Conservation (phyloP, 2,888 invertebrate genomes). For the Melikaiella ostensackeni region DNA sequence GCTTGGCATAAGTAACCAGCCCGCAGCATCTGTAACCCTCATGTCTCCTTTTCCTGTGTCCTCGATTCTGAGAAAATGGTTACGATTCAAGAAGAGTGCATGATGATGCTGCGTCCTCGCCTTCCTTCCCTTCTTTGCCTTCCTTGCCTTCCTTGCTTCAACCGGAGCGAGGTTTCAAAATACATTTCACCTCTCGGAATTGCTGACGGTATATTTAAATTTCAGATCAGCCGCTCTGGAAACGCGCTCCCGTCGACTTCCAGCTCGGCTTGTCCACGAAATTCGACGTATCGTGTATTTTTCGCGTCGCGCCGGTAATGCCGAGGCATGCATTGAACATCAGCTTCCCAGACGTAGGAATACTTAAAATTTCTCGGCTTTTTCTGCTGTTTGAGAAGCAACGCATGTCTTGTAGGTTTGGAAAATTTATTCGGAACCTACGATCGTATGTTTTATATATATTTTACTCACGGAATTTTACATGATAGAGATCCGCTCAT, state of each 20-base stretch:
- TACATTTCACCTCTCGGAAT: slow-evolving; percentile 24
- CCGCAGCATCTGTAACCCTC: slow-evolving; percentile 44
- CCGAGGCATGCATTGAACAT: slow-evolving; percentile 37
- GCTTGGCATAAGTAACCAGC: slow-evolving; percentile 57
- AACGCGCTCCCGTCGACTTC: slow-evolving; percentile 8
- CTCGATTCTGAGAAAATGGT: slow-evolving; percentile 37
- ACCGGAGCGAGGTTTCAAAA: slow-evolving; percentile 39
- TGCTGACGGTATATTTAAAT: slow-evolving; percentile 39
- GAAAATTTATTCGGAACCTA: slow-evolving; percentile 33
- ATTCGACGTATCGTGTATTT: slow-evolving; percentile 35
- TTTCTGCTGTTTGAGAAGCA: slow-evolving; percentile 37
- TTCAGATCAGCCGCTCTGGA: slow-evolving; percentile 30
- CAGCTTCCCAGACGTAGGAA: slow-evolving; percentile 13
- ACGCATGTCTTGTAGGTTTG: slow-evolving; percentile 25
- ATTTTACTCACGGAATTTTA: slow-evolving; percentile 2
- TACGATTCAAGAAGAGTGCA: slow-evolving; percentile 22
- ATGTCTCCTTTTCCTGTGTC: slow-evolving; percentile 45
- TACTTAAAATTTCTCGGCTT: slow-evolving; percentile 33
- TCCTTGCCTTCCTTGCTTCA: slow-evolving; percentile 20
- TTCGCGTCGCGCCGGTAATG: slow-evolving; percentile 26
- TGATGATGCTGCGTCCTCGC: slow-evolving; percentile 17
- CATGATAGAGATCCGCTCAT: slow-evolving; percentile 11
- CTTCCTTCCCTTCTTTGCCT: slow-evolving; percentile 15
- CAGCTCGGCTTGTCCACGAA: slow-evolving; percentile 22
- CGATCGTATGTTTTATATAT: slow-evolving; percentile 25